Evolutionary conservation across 1,140 invertebrate species (phyloP), one percentile per base, ranked within the genome.

Genomic region (Rhyzopertha dominica): DNA sequence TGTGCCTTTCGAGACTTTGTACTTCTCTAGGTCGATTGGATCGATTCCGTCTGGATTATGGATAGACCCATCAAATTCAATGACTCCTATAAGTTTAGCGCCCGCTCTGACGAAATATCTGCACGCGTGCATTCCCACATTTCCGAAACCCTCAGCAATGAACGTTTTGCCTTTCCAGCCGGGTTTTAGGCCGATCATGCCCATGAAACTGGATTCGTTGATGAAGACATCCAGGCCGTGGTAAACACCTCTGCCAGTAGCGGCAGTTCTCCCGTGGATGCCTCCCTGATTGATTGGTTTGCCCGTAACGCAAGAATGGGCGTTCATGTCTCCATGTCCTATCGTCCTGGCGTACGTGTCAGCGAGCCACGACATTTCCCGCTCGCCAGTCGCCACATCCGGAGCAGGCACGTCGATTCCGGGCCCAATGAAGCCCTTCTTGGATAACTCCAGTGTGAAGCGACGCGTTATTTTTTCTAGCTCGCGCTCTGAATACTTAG

Each of bases 61-160:
- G 25, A 95, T 76, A 12, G 75, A 74, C 5, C 79, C 80, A 62
- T 89, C 79, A 20, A 65, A 58, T 68, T 95, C 90, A 30, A 81
- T 74, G 2, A 95, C 74, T 4, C 88, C 90, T 52, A 93, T 79
- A 47, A 87, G 78, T 53, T 80, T 85, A 3, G 86, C 89, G 0
- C 90, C 90, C 20, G 80, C 80, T 49, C 84, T 67, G 50, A 81
- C 74, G 0, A 93, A 72, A 64, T 90, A 94, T 17, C 86, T 70
- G 56, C 82, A 80, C 0, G 84, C 76, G 62, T 89, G 85, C 13
- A 86, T 75, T 50, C 90, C 90, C 1, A 95, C 90, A 68, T 95
- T 95, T 61, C 89, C 89, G 61, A 87, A 87, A 3, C 88, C 90
- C 73, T 93, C 88, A n/a, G 94, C 74, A 58, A 93, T 89, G 45